Percentiles rank a stretch among this genome's conserved stretches.
Conservation (phyloP, 2,113 vertebrate species). For the Aphelocoma coerulescens region DNA sequence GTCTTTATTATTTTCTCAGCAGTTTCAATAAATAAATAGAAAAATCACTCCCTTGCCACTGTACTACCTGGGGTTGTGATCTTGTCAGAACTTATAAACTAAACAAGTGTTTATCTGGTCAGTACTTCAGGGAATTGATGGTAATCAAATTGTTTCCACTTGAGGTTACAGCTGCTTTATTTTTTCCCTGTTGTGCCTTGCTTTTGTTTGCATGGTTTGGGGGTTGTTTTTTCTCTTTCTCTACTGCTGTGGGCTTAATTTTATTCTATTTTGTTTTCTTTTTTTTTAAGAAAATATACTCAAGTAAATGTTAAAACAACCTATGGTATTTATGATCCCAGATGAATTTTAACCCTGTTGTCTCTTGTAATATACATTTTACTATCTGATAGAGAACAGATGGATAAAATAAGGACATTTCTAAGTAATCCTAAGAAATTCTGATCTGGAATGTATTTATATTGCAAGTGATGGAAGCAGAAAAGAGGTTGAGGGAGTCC, state of each 20-base stretch:
- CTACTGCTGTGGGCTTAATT: neutral
- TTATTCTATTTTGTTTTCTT: neutral
- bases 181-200: neutral
- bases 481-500: neutral
- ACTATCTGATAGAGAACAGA: neutral
- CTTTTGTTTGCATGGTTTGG: neutral
- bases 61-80: constrained; percentile 5
- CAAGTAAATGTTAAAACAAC: neutral
- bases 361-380: neutral
- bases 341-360: neutral
- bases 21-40: neutral
- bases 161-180: constrained; percentile 11
- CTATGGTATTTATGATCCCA: neutral
- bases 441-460: neutral
- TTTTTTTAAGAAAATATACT: neutral
- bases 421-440: neutral
- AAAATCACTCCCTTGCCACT: neutral
- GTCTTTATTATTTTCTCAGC: neutral
- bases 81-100: constrained; percentile 37
- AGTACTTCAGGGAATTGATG: constrained; percentile 31
- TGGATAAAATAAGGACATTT: neutral
- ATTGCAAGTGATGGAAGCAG: neutral
- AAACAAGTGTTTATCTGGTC: constrained; percentile 28
- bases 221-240: neutral
- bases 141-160: constrained; percentile 49